Evolutionary conservation across 2,113 vertebrate genomes (phyloP), one percentile per base, ranked within the genome.

Genomic region (Xenopus laevis): DNA sequence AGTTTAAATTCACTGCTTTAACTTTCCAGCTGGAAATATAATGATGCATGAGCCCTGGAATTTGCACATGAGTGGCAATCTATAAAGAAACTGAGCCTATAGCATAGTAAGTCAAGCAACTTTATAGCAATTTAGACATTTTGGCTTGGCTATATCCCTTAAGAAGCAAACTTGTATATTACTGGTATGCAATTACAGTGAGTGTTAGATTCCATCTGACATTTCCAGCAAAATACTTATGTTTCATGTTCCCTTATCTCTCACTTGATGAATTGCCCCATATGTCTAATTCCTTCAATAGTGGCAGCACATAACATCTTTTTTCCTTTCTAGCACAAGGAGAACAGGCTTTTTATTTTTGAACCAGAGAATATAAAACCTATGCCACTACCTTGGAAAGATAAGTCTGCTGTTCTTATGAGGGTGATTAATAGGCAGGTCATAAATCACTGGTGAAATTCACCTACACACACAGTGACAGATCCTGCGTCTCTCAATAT

Each of bases 381-480:
- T 27, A n/a, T 67, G 11, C 20, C 45, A 52, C 5, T 47, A 50
- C 10, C 45, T 1, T 23, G 46, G 65, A 52, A 23, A 21, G n/a
- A 50, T 21, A 12, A 50, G 65, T 23, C 18, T 67, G 30, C 44
- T 23, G 18, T 52, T 7, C 45, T 15, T 65, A 65, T 18, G 18
- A 50, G 18, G 47, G 20, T 67, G 45, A 67, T 67, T 67, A 21
- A 50, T 67, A 50, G n/a, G 10, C 21, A 52, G 15, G 12, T 10
- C 20, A 27, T 68, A 68, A 68, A 68, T 68, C 65, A 68, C 20
- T 27, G 12, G 27, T 17, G 47, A 53, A 53, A 30, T 53, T 53
- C 21, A 52, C 30, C 30, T 64, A 15, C 62, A 44, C 4, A 30
- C 8, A 13, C 47, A 50, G 47, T 50, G 47, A 50, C 65, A 30